Evolutionary conservation across 2,888 invertebrate genomes (phyloP).

Genomic region (Encarsia formosa): DNA sequence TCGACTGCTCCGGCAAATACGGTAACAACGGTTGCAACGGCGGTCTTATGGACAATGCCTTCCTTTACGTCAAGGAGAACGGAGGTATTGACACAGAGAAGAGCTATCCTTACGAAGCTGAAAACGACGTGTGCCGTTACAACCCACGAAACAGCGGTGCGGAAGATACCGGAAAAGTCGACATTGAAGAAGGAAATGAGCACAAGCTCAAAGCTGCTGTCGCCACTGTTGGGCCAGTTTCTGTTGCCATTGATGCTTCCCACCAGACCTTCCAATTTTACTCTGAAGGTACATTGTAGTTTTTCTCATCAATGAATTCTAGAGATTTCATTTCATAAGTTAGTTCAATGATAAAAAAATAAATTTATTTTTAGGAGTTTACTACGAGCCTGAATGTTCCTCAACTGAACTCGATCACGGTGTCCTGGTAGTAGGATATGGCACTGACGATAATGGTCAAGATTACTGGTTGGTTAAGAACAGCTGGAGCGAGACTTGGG

Average conservation of each 20-base stretch:
- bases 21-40: slow-evolving; percentile 91
- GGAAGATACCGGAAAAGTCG: slow-evolving; percentile 74
- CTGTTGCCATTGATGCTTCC: slow-evolving; percentile 85
- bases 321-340: too few species aligned
- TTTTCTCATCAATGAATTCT: too few species aligned
- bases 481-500: slow-evolving; percentile 82
- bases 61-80: slow-evolving; percentile 78
- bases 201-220: slow-evolving; percentile 70
- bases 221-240: slow-evolving; percentile 79
- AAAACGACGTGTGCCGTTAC: slow-evolving; percentile 51
- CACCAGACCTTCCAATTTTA: slow-evolving; percentile 81
- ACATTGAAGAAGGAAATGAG: slow-evolving; percentile 72
- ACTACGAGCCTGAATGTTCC: slow-evolving; percentile 76
- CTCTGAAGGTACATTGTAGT: slow-evolving; percentile 57
- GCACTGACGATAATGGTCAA: slow-evolving; percentile 60
- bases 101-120: slow-evolving; percentile 55
- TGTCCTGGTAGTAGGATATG: slow-evolving; percentile 79
- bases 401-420: slow-evolving; percentile 74
- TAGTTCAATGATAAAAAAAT: neutral
- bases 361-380: slow-evolving; percentile 56
- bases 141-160: slow-evolving; percentile 67
- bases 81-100: slow-evolving; percentile 85
- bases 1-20: slow-evolving; percentile 79
- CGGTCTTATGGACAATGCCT: slow-evolving; percentile 79
- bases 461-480: slow-evolving; percentile 89